Conservation (phyloP, 2,888 invertebrate species). For the Spodoptera littoralis region DNA sequence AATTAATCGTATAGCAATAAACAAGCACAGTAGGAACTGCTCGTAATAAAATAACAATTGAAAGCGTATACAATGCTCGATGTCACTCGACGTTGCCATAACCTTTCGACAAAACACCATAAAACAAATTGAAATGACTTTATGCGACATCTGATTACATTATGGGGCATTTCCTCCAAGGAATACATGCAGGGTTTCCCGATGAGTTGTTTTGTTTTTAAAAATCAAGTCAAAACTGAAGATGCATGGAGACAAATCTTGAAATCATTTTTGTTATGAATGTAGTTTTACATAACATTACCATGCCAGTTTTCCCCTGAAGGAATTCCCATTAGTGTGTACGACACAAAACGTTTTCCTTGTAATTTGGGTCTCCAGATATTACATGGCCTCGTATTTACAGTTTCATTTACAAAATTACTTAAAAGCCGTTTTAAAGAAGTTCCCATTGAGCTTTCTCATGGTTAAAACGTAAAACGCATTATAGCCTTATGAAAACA, state of each 20-base stretch:
- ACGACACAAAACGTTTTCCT: too few species aligned
- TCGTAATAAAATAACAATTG: slow-evolving; percentile 42
- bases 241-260: not conserved
- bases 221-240: slow-evolving; percentile 13
- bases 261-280: too few species aligned
- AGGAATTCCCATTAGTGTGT: too few species aligned
- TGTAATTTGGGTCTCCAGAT: too few species aligned
- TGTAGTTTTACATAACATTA: too few species aligned
- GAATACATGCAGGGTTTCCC: slow-evolving; percentile 24
- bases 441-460: too few species aligned
- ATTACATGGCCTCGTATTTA: too few species aligned
- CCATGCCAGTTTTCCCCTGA: too few species aligned
- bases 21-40: slow-evolving; percentile 22
- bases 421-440: too few species aligned
- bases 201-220: slow-evolving; percentile 29
- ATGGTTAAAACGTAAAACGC: not conserved
- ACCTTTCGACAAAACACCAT: slow-evolving; percentile 16
- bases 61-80: slow-evolving; percentile 40
- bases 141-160: slow-evolving; percentile 20
- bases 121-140: slow-evolving; percentile 30
- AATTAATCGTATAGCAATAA: slow-evolving; percentile 48
- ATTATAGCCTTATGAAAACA: slow-evolving; percentile 1
- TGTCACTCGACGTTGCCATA: slow-evolving; percentile 33
- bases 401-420: too few species aligned
- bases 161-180: slow-evolving; percentile 25